Conservation (phyloP, 2,888 invertebrate species). For the Macaria notata region DNA sequence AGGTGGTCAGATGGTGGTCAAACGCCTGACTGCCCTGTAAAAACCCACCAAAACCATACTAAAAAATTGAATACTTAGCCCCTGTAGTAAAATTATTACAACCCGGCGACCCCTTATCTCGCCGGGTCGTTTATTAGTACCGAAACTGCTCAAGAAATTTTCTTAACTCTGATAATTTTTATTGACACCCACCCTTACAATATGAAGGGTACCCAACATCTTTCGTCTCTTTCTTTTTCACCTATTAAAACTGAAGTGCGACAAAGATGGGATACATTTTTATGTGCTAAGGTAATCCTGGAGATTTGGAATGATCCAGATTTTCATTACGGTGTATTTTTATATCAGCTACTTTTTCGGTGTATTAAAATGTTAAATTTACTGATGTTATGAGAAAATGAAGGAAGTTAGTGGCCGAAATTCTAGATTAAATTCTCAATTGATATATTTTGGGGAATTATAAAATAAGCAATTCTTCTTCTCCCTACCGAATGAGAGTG, state of each 20-base stretch:
- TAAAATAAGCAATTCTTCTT: no score
- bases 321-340: slow-evolving; percentile 29
- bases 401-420: no score
- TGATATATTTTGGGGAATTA: no score
- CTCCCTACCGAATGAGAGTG: no score
- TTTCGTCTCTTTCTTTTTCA: background rate
- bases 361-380: background rate
- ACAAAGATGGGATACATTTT: slow-evolving; percentile 22
- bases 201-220: slow-evolving; percentile 5
- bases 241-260: background rate
- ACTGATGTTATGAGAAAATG: no score
- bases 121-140: slow-evolving; percentile 22
- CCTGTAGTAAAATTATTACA: slow-evolving; percentile 19
- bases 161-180: slow-evolving; percentile 31
- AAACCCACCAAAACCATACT: no score
- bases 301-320: slow-evolving; percentile 18
- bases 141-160: slow-evolving; percentile 26
- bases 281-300: slow-evolving; percentile 13
- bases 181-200: slow-evolving; percentile 23
- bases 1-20: no score
- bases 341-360: slow-evolving; percentile 22
- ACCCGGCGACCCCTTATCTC: slow-evolving; percentile 18
- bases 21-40: no score
- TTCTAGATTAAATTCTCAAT: no score
- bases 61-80: no score